Conservation (phyloP, 2,888 invertebrate genomes). For the Cartodere bifasciata region DNA sequence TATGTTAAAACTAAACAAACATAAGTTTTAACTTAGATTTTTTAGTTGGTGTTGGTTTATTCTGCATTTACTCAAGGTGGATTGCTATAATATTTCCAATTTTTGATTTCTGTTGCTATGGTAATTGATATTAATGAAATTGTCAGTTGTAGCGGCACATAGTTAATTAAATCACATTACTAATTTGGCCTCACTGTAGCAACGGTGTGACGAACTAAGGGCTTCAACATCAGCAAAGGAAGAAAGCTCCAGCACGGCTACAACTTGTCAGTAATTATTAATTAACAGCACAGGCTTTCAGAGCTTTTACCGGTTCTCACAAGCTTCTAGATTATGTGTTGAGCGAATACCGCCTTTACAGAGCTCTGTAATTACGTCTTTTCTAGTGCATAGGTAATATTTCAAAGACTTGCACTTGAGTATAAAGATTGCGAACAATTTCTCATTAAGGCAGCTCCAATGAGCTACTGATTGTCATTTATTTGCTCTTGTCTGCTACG, state of each 20-base stretch:
- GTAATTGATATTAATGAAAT: too few relatives aligned
- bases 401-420: slow-evolving; percentile 17
- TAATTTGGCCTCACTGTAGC: slow-evolving; percentile 26
- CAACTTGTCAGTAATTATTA: slow-evolving; percentile 42
- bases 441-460: slow-evolving; percentile 35
- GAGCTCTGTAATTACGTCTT: too few relatives aligned
- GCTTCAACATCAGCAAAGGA: too few relatives aligned
- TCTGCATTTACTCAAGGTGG: too few relatives aligned
- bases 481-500: slow-evolving; percentile 30
- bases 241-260: too few relatives aligned
- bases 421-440: slow-evolving; percentile 36
- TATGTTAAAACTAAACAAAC: too few relatives aligned
- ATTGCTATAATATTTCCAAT: too few relatives aligned
- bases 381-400: not conserved
- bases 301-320: slow-evolving; percentile 38
- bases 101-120: too few relatives aligned
- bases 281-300: slow-evolving; percentile 40
- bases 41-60: too few relatives aligned
- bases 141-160: slow-evolving; percentile 32
- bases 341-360: slow-evolving; percentile 16
- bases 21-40: too few relatives aligned
- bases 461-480: slow-evolving; percentile 36
- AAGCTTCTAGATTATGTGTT: slow-evolving; percentile 35
- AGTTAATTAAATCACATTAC: slow-evolving; percentile 30
- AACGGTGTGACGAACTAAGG: slow-evolving; percentile 29